Base-by-base conservation (phyloP, 2,888 invertebrate species). In the Hemithea aestivaria region DNA sequence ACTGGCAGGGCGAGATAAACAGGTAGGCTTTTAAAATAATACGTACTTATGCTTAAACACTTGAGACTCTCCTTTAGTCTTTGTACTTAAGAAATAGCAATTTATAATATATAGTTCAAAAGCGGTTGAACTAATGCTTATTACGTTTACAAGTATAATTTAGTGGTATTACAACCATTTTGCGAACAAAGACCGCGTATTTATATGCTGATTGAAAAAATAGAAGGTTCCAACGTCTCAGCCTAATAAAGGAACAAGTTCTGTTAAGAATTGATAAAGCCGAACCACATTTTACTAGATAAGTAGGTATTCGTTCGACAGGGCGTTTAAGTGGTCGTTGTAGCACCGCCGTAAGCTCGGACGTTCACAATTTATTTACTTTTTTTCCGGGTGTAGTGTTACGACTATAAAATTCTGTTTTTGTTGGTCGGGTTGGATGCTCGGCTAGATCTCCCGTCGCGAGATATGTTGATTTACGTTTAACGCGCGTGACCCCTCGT, bases 391-490 rank as follows among this genome's bases (percentile, higher is more conserved):
- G 84, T 85, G 73, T 83, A 74, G 74, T 78, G 79, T 83, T 83
- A 79, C 83, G 74, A 71, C 78, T 66, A 81, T 83, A 84, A 84
- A 83, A 81, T 73, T 77, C 61, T 79, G 77, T 84, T 84, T 84
- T 83, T 79, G 82, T 82, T 75, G 77, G 79, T 64, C 65, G 69
- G 73, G 79, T 63, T 64, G 69, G 73, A 73, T 75, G 77, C 73
- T 68, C 66, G 63, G 73, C 73, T 79, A 82, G 85, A 87, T 85
- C 81, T 80, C 85, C 83, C 82, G 83, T 79, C 77, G 85, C 63
- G 83, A 83, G 85, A 85, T 85, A 85, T 84, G 85, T 85, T 85
- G 87, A 85, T 87, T 87, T 87, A 87, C 85, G 85, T 83, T 84
- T 77, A 83, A 76, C 80, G 82, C 81, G 81, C 87, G 81, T 85